phyloP scores from a whole-genome alignment of 1,140 invertebrate genomes.

The Neuroterus valhalla region DNA sequence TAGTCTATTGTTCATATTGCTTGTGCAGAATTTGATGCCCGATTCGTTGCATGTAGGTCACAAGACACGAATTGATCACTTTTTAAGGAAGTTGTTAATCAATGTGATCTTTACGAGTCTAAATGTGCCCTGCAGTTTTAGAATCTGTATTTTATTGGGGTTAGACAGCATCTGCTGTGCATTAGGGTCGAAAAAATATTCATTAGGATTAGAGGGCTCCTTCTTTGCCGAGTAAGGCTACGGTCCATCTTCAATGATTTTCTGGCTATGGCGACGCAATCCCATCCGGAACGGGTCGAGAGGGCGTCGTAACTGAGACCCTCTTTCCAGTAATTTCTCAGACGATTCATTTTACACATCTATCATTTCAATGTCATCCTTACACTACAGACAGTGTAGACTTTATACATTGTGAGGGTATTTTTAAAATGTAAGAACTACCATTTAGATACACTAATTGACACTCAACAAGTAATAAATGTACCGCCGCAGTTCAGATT shows the following conservation, averaged over 20 bases:
- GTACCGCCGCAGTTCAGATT: neutral
- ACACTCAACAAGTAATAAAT: neutral
- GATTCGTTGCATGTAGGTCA: too few relatives aligned
- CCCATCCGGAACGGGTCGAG: constrained; percentile 24
- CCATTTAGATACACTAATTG: constrained; percentile 8
- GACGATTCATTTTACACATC: constrained; percentile 15
- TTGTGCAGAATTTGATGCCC: neutral
- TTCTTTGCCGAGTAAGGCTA: constrained; percentile 33
- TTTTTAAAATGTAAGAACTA: neutral
- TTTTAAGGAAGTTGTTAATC: constrained; percentile 25
- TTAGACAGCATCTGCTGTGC: constrained; percentile 38
- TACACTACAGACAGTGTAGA: neutral
- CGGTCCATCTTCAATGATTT: constrained; percentile 23
- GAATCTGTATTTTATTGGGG: neutral
- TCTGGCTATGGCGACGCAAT: constrained; percentile 23
- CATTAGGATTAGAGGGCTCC: constrained; percentile 47
- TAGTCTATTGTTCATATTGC: neutral
- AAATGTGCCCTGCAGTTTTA: neutral
- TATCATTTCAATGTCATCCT: constrained; percentile 10
- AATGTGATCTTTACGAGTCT: constrained; percentile 6
- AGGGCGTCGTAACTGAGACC: constrained; percentile 4
- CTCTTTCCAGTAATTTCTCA: constrained; percentile 22
- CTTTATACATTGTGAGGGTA: neutral
- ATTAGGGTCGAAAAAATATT: constrained; percentile 42
- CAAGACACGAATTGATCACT: neutral